A percentile compares a stretch with the other conserved stretches of the same genome.
Conservation (phyloP, 2,888 invertebrate genomes). For the Thera obeliscata region DNA sequence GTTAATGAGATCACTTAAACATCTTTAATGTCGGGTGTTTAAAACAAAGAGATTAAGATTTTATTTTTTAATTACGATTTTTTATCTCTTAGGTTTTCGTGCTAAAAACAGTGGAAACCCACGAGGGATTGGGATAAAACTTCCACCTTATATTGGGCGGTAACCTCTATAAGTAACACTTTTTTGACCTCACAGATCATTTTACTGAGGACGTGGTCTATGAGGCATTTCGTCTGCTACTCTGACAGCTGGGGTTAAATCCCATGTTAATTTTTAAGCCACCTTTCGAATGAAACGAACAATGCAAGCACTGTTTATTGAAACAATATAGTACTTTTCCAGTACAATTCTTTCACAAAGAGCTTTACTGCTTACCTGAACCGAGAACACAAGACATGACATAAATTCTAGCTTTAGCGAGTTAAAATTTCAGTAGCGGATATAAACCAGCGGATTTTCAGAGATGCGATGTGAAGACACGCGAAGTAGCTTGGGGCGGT, state of each 20-base stretch:
- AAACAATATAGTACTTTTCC: too few relatives aligned
- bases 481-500: neutral
- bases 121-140: too few relatives aligned
- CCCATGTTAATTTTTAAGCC: too few relatives aligned
- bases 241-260: too few relatives aligned
- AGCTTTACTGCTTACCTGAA: neutral
- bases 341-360: neutral
- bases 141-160: too few relatives aligned
- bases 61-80: neutral
- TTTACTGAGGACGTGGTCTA: too few relatives aligned
- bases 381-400: neutral
- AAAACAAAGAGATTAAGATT: conserved; percentile 1
- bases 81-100: neutral
- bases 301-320: neutral
- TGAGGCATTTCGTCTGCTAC: too few relatives aligned
- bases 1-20: conserved; percentile 18
- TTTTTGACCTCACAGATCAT: too few relatives aligned
- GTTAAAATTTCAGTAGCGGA: neutral
- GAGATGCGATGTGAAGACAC: neutral
- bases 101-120: neutral
- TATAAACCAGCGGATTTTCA: neutral
- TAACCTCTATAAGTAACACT: too few relatives aligned
- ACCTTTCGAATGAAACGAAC: too few relatives aligned
- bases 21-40: conserved; percentile 13
- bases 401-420: neutral